Conservation (phyloP, 2,797 vertebrate genomes). For the Amblyraja radiata region DNA sequence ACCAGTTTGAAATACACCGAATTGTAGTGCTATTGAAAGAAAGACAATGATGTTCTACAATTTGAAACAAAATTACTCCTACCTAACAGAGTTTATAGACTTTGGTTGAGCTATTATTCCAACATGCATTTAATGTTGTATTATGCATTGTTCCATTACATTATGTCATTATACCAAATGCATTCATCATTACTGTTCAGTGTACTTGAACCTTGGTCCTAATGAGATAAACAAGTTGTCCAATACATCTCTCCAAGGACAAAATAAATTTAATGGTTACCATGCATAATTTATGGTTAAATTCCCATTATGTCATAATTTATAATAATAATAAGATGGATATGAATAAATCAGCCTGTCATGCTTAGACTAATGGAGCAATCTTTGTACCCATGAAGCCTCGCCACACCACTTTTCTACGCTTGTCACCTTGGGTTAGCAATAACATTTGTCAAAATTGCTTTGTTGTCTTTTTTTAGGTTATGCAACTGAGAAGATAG, state of each 20-base stretch:
- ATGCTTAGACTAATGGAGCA: constrained; percentile 34
- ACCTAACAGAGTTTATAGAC: background rate
- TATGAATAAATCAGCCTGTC: constrained; percentile 33
- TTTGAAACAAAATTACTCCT: constrained; percentile 14
- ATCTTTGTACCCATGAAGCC: constrained; percentile 21
- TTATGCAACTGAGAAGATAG: constrained; percentile 7
- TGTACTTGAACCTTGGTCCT: constrained; percentile 28
- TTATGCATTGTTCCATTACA: constrained; percentile 32
- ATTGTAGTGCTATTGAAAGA: background rate
- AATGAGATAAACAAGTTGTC: constrained; percentile 37
- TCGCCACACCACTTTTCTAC: constrained; percentile 23
- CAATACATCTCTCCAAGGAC: constrained; percentile 38
- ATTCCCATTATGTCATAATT: constrained; percentile 36
- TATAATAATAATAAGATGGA: constrained; percentile 34
- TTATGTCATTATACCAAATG: constrained; percentile 21
- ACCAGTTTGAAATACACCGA: background rate
- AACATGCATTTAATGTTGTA: background rate
- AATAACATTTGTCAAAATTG: constrained; percentile 34
- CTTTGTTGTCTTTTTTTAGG: background rate
- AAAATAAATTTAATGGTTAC: constrained; percentile 33
- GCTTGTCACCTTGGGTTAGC: constrained; percentile 30
- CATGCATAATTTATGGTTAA: constrained; percentile 38
- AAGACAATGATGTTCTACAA: constrained; percentile 25
- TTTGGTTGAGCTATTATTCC: constrained; percentile 5
- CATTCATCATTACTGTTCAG: constrained; percentile 34